A percentile compares a stretch with the other conserved stretches of the same genome.
Conservation (phyloP, 2,797 vertebrate species). For the Eulemur coronatus region DNA sequence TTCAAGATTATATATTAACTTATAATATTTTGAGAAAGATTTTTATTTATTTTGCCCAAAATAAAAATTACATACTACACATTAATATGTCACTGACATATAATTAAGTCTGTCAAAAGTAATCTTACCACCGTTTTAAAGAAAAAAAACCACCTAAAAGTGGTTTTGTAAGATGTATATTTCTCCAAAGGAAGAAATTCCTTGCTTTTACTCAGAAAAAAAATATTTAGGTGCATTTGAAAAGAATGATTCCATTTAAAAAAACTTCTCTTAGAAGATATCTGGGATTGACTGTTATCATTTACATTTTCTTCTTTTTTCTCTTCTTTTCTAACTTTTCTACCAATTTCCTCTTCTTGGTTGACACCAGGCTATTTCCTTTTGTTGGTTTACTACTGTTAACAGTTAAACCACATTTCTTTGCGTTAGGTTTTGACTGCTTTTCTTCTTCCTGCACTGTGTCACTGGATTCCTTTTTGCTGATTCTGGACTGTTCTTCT, state of each 20-base stretch:
- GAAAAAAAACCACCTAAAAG: not conserved
- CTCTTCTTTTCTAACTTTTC: conserved; percentile 63
- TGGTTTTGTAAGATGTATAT: not conserved
- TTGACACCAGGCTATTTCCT: conserved; percentile 36
- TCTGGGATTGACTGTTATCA: conserved; percentile 45
- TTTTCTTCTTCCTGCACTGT: not conserved
- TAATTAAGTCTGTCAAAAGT: conserved; percentile 1
- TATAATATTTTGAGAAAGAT: not conserved
- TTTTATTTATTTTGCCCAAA: conserved; percentile 47
- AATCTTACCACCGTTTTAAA: conserved; percentile 26
- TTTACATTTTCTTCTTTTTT: conserved; percentile 77
- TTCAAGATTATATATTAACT: not conserved
- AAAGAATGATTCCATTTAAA: not conserved
- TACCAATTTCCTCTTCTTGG: conserved; percentile 72
- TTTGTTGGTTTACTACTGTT: conserved; percentile 28
- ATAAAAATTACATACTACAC: conserved; percentile 19
- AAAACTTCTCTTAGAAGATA: not conserved
- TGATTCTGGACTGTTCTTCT: conserved; percentile 56
- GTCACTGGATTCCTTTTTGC: not conserved
- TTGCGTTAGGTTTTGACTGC: not conserved
- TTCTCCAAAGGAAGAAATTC: conserved; percentile 40
- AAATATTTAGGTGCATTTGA: not conserved
- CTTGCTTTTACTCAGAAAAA: not conserved
- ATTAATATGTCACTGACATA: not conserved
- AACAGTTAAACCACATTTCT: not conserved